Base-by-base conservation (phyloP, 1,140 invertebrate species). In the Episyrphus balteatus region DNA sequence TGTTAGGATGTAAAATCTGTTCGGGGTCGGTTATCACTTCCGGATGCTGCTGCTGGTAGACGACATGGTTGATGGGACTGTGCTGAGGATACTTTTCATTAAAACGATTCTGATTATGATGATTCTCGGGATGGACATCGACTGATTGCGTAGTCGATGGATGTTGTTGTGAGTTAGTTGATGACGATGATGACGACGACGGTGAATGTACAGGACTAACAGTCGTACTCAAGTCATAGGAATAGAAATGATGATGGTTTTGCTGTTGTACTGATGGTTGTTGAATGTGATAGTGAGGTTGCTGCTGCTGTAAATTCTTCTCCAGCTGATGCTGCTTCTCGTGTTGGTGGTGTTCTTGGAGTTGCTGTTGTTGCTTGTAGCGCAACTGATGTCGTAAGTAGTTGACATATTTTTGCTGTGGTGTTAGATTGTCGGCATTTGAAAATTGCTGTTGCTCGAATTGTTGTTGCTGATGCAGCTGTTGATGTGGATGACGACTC, bases 331-430 rank as follows among this genome's bases (percentile, higher is more conserved):
- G 48, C 46, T 46, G 34, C 19, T 43, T 46, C 17, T 34, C 19
- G 30, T 21, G 54, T n/a, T 55, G 52, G n/a, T 34, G 46, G 39
- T 47, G 42, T 36, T 51, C 19, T 17, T 14, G 39, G 21, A 26
- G 21, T 26, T 63, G 59, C 30, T 56, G 58, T 32, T 65, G 60
- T 17, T 58, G 55, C 15, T 65, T 59, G 46, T 56, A 55, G 47
- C 57, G 61, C 55, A 63, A 56, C 44, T 62, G 63, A 52, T 66
- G 61, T 40, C 64, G 59, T 47, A 66, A 62, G 51, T 66, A 66
- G 41, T 57, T 52, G 46, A 66, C 63, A 49, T 66, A 66, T 44
- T 62, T 64, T 51, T 66, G 57, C 55, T 66, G 63, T 15, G 63
- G 63, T 44, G 63, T 66, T 58, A 66, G 37, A 17, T 47, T 38